Evolutionary conservation across 1,140 invertebrate species (phyloP).

Genomic region (Chelonus insularis): DNA sequence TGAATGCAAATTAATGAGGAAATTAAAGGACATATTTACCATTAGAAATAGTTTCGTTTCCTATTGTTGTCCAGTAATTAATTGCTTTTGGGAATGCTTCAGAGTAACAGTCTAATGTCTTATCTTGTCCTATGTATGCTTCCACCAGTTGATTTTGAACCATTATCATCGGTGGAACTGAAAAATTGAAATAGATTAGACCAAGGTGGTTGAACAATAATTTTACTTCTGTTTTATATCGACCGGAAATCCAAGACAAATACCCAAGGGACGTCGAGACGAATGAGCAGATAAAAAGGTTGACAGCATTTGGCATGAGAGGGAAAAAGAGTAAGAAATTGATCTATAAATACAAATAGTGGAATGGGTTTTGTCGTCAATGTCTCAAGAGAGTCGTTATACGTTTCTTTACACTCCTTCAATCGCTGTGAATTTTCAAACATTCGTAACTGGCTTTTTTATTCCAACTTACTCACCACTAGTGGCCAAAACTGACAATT

Average conservation of each 20-base stretch:
- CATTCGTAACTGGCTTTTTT: not conserved
- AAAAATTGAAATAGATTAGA: constrained; percentile 26
- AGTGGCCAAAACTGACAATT: constrained; percentile 11
- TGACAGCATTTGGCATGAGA: constrained; percentile 6
- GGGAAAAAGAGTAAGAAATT: constrained; percentile 15
- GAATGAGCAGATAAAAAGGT: constrained; percentile 6
- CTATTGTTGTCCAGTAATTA: constrained; percentile 77
- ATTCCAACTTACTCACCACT: not conserved
- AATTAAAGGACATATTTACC: not conserved
- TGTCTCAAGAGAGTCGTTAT: not conserved
- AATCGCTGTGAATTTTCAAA: not conserved
- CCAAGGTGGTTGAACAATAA: constrained; percentile 19
- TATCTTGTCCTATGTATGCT: constrained; percentile 73
- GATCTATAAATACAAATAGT: constrained; percentile 25
- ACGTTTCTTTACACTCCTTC: constrained; percentile 2
- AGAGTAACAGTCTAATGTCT: constrained; percentile 80
- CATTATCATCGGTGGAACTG: constrained; percentile 81
- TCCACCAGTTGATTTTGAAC: constrained; percentile 81
- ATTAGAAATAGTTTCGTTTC: not conserved
- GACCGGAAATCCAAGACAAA: constrained; percentile 15
- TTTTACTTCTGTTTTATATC: constrained; percentile 19
- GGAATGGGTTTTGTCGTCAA: constrained; percentile 10
- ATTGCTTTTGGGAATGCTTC: constrained; percentile 87
- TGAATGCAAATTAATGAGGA: not conserved
- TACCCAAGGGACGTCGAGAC: not conserved